Conservation (phyloP, 2,113 vertebrate genomes). For the Notarius lentiginosus region DNA sequence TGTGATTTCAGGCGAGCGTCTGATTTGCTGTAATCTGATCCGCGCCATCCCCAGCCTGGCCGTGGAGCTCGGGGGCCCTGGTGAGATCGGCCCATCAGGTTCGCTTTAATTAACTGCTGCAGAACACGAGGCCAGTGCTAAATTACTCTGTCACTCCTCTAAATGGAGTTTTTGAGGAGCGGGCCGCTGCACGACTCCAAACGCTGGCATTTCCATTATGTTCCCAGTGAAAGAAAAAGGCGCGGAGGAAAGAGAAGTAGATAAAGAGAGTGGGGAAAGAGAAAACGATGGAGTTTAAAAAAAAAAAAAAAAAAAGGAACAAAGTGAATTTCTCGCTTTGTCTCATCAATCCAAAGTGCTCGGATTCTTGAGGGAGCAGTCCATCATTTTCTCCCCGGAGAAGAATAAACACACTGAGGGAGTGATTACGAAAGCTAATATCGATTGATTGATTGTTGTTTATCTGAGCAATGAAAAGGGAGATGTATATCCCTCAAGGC, state of each 20-base stretch:
- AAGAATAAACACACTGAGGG: slow-evolving; percentile 14
- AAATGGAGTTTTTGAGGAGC: slow-evolving; percentile 77
- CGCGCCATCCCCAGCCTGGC: slow-evolving; percentile 9
- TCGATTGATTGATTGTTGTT: slow-evolving; percentile 37
- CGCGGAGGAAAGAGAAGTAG: slow-evolving; percentile 35
- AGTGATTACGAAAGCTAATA: slow-evolving; percentile 37
- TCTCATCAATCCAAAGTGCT: slow-evolving; percentile 47
- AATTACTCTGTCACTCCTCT: slow-evolving; percentile 81
- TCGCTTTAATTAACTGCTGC: slow-evolving; percentile 77
- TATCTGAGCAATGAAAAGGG: slow-evolving; percentile 10
- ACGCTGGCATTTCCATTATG: slow-evolving; percentile 76
- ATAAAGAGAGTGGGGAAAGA: slow-evolving; percentile 34
- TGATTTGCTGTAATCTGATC: slow-evolving; percentile 43
- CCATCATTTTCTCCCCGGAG: slow-evolving; percentile 41
- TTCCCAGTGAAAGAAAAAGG: slow-evolving; percentile 50
- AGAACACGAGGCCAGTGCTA: slow-evolving; percentile 73
- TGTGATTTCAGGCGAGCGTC: slow-evolving; percentile 16
- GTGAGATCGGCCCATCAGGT: slow-evolving; percentile 68
- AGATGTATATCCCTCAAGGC: background rate
- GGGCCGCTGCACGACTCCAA: slow-evolving; percentile 58
- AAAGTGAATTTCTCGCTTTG: slow-evolving; percentile 47
- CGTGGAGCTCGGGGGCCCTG: slow-evolving; percentile 41
- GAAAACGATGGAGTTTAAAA: slow-evolving; percentile 14
- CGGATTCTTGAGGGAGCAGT: slow-evolving; percentile 30
- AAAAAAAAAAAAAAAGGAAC: slow-evolving; percentile 12